Evolutionary conservation across 2,888 invertebrate species (phyloP), one percentile per base, ranked within the genome.

Genomic region (Aproaerema taeniolella): DNA sequence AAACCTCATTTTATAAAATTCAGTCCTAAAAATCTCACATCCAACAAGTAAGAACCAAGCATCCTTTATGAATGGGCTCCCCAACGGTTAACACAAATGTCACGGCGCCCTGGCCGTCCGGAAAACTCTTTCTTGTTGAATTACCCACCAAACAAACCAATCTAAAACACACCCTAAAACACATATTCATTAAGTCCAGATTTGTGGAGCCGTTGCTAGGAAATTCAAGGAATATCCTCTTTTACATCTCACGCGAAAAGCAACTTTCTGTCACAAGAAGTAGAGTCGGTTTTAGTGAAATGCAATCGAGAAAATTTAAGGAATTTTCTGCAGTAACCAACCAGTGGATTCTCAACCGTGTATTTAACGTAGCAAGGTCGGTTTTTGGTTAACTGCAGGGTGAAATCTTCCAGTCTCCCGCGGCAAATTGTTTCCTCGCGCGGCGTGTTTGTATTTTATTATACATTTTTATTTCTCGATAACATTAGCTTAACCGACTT

Each of bases 401-500:
- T 79, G 77, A 83, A 82, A 83, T 85, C 85, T 86, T 86, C 74
- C 79, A 73, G 82, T 80, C 81, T 83, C 82, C 76, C 71, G 79
- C 78, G 82, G 83, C 82, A 85, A 85, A 85, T 85, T 86, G 83
- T 86, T 85, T 85, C 83, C 86, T 81, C 82, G 75, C 80, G 77
- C 78, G 72, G 75, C 80, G 75, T 83, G 85, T 83, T 85, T 82
- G 83, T 85, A 85, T 86, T 86, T 86, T 86, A 86, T 85, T 85
- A 86, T 85, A 86, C 85, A 83, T 85, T 86, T 86, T 86, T 86
- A 86, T 85, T 85, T 75, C 80, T 77, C 85, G 85, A 86, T 86
- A 86, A 86, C 85, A 86, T 86, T 86, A 85, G 85, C 86, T 85
- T 85, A 85, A 86, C 85, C 81, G 85, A 85, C 83, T 86, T 86